Base-by-base conservation (phyloP, 2,888 invertebrate genomes). In the Hyles lineata region DNA sequence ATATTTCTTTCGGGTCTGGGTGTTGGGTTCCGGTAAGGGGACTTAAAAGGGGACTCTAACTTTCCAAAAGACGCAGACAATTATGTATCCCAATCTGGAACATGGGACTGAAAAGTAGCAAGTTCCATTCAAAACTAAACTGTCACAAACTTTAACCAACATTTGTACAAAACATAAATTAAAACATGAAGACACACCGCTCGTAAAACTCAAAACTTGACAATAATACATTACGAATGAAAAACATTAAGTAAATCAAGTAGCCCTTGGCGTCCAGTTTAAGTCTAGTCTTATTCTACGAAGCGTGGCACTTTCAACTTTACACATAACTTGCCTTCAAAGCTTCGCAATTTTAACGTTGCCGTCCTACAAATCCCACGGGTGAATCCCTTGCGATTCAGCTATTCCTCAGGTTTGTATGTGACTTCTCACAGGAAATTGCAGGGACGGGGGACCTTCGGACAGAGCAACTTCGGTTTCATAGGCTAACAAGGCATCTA, bases 271-370 rank as follows among this genome's bases (percentile, higher is more conserved):
- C 15, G 29, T 4, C n/a, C n/a, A n/a, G 55, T n/a, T 55, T 11
- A 15, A 15, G 43, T 43, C 43, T 43, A 43, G 43, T 43, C 55
- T 55, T 19, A 55, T 17, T 17, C n/a, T n/a, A 11, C 8, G n/a
- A 32, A n/a, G n/a, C 19, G 19, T 62, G 9, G n/a, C 62, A 62
- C n/a, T 62, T 32, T n/a, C 6, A 62, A 62, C 62, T 62, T 62
- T n/a, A 62, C 35, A 62, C 62, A 61, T 29, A 62, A 62, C 62
- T 35, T 32, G 32, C 62, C 32, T 62, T 62, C 23, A 25, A 67
- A 67, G 67, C 50, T 2, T 23, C 43, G 17, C 43, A 63, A 43
- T 63, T 60, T 21, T 17, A 35, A 23, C 15, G 43, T 23, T 63
- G 63, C 19, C 6, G n/a, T 63, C 1, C 63, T 21, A 23, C 67